Evolutionary conservation across 2,113 vertebrate genomes (phyloP).

Genomic region (Rattus rattus): DNA sequence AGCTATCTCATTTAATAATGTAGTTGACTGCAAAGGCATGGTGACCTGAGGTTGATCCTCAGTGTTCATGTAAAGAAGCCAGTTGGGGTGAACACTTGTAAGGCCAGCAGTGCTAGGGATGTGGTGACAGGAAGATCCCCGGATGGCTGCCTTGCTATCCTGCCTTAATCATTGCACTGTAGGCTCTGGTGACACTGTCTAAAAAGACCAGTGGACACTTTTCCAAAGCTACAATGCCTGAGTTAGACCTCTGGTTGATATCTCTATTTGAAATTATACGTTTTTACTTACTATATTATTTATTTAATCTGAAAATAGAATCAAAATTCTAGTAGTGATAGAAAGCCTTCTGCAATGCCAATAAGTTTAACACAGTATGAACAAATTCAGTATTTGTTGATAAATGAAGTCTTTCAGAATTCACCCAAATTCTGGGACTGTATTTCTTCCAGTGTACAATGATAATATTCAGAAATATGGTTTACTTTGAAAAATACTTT

Average conservation of each 20-base stretch:
- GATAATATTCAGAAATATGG: not conserved
- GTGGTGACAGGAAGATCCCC: not conserved
- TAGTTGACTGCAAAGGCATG: not conserved
- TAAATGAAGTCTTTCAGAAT: not conserved
- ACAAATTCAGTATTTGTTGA: conserved; percentile 6
- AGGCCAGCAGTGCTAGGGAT: not conserved
- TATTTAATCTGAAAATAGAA: not conserved
- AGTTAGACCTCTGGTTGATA: not conserved
- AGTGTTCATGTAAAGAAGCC: not conserved
- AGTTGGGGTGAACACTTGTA: not conserved
- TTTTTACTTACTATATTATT: not conserved
- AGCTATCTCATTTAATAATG: not conserved
- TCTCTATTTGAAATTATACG: not conserved
- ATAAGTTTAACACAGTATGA: not conserved
- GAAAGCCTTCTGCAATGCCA: not conserved
- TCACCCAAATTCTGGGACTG: not conserved
- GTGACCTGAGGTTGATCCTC: not conserved
- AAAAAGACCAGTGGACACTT: not conserved
- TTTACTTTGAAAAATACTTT: not conserved
- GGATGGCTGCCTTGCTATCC: not conserved
- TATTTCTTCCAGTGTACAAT: not conserved
- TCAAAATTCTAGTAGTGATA: not conserved
- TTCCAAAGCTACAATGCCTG: not conserved
- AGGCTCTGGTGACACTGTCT: not conserved
- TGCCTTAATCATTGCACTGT: too few relatives aligned